phyloP scores from a whole-genome alignment of 2,888 invertebrate genomes.

The Rhagonycha fulva region DNA sequence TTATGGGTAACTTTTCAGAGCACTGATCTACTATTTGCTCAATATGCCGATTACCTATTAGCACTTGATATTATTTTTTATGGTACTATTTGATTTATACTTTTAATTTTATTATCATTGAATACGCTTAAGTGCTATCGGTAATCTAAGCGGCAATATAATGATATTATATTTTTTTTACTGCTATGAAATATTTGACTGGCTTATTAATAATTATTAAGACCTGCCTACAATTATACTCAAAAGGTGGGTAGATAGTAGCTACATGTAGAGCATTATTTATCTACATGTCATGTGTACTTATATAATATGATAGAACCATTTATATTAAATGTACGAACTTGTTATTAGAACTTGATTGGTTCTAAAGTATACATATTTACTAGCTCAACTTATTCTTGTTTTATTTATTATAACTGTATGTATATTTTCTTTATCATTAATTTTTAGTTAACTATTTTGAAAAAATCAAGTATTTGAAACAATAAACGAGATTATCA shows the following conservation, averaged over 20 bases:
- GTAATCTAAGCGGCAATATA: neutral
- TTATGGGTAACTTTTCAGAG: neutral
- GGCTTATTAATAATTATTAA: neutral
- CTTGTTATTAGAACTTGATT: slow-evolving; percentile 1
- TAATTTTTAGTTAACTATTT: neutral
- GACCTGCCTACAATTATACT: neutral
- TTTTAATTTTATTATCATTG: too few species aligned
- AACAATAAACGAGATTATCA: neutral
- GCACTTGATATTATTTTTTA: neutral
- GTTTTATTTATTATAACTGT: neutral
- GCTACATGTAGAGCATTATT: neutral
- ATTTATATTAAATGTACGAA: slow-evolving; percentile 21
- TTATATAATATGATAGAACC: neutral
- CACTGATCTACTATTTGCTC: neutral
- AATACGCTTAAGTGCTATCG: neutral
- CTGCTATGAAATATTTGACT: neutral
- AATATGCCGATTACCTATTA: neutral
- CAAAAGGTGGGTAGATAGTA: neutral
- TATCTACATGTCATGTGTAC: neutral
- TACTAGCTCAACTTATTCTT: neutral
- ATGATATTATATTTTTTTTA: neutral
- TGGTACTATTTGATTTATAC: too few species aligned
- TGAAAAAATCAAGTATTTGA: neutral
- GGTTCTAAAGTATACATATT: slow-evolving; percentile 2
- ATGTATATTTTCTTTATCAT: neutral